Conservation (phyloP, 2,888 invertebrate species). For the Drosophila quinaria region DNA sequence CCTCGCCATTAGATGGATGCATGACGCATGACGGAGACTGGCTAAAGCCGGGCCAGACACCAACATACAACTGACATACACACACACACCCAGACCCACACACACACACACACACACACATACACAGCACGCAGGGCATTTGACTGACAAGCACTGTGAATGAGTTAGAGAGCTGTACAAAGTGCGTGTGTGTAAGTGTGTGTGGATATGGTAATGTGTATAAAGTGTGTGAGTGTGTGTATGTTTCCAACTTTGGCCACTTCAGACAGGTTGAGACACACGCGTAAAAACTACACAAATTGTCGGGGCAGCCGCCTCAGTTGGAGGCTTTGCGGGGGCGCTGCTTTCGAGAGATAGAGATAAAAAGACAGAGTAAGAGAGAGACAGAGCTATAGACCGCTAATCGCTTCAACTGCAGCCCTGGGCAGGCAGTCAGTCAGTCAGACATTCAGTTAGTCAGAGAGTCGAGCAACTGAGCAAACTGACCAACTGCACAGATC, state of each 20-base stretch:
- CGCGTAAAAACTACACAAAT: slow-evolving; percentile 81
- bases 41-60: slow-evolving; percentile 57
- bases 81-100: slow-evolving; percentile 23
- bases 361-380: background rate
- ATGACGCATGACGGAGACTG: slow-evolving; percentile 75
- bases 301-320: slow-evolving; percentile 53
- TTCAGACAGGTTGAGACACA: slow-evolving; percentile 80
- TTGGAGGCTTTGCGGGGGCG: slow-evolving; percentile 54
- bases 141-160: slow-evolving; percentile 66
- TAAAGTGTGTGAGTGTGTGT: slow-evolving; percentile 24
- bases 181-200: slow-evolving; percentile 32
- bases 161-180: slow-evolving; percentile 52
- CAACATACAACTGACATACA: slow-evolving; percentile 36
- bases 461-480: slow-evolving; percentile 44
- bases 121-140: slow-evolving; percentile 41
- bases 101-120: slow-evolving; percentile 13
- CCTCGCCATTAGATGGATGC: slow-evolving; percentile 67
- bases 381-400: slow-evolving; percentile 55
- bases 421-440: slow-evolving; percentile 42
- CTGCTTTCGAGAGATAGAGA: slow-evolving; percentile 25
- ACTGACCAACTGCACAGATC: slow-evolving; percentile 81
- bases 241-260: slow-evolving; percentile 72
- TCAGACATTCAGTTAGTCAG: slow-evolving; percentile 21
- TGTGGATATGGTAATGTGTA: slow-evolving; percentile 62
- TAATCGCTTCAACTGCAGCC: slow-evolving; percentile 76